Conservation (phyloP, 37 sponge, comb jelly and placozoan species). For the Agelas oroides region DNA sequence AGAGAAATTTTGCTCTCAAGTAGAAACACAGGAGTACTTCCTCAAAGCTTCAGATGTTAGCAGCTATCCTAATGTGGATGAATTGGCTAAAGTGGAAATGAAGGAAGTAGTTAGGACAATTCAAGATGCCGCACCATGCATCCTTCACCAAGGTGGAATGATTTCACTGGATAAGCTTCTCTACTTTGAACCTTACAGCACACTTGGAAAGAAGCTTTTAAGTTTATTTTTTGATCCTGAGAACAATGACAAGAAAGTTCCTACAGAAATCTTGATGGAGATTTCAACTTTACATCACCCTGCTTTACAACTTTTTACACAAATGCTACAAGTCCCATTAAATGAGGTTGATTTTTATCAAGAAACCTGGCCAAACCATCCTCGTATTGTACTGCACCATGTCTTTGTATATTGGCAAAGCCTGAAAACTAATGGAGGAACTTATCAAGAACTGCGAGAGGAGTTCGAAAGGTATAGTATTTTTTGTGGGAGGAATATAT, state of each 20-base stretch:
- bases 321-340: not conserved
- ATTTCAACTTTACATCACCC: too few species aligned
- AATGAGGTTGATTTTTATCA: not conserved
- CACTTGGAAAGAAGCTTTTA: not conserved
- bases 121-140: not conserved
- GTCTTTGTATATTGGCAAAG: too few species aligned
- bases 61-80: not conserved
- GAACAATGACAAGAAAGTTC: too few species aligned
- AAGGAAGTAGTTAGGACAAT: not conserved
- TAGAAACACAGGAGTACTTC: not conserved
- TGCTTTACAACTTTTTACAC: not conserved
- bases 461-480: too few species aligned
- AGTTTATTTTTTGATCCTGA: not conserved
- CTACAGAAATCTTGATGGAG: not conserved
- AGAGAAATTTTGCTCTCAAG: not conserved
- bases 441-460: too few species aligned
- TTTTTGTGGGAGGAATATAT: too few species aligned
- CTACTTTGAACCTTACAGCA: conserved; percentile 18
- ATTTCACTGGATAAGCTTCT: not conserved
- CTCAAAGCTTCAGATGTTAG: not conserved
- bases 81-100: too few species aligned
- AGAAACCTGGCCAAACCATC: not conserved
- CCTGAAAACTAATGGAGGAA: too few species aligned
- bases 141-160: too few species aligned
- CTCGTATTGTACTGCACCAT: not conserved